phyloP scores from a whole-genome alignment of 1,140 invertebrate species.

The Ceratoteleas bidentatus region DNA sequence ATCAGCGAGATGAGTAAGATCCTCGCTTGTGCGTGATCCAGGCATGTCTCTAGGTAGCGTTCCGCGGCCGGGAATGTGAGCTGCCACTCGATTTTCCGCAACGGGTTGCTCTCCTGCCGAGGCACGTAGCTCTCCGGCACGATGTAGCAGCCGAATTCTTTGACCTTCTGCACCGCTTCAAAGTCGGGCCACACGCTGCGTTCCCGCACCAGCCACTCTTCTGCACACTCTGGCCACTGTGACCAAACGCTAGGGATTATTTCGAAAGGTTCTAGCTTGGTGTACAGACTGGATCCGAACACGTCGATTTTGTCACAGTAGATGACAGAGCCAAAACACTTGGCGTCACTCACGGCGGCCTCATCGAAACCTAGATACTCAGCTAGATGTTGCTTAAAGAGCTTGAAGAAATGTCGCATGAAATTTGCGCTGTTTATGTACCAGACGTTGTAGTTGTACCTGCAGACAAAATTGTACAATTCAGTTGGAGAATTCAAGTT shows the following conservation, averaged over 20 bases:
- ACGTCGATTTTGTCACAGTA: constrained; percentile 80
- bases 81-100: constrained; percentile 87
- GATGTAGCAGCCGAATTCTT: constrained; percentile 85
- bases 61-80: constrained; percentile 88
- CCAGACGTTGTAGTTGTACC: constrained; percentile 78
- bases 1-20: constrained; percentile 85
- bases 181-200: constrained; percentile 85
- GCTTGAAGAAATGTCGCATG: constrained; percentile 84
- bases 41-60: constrained; percentile 86
- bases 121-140: constrained; percentile 85
- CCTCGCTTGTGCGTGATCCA: constrained; percentile 86
- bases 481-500: no score
- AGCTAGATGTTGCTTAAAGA: constrained; percentile 83
- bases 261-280: constrained; percentile 81
- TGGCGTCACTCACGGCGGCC: constrained; percentile 78
- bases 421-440: constrained; percentile 84
- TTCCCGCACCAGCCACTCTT: constrained; percentile 84
- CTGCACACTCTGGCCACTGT: constrained; percentile 85
- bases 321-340: constrained; percentile 83
- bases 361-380: constrained; percentile 80
- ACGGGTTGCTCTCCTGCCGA: constrained; percentile 82
- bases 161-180: constrained; percentile 84
- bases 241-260: constrained; percentile 85
- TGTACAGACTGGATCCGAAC: constrained; percentile 57
- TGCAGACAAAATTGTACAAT: constrained; percentile 16